Evolutionary conservation across 2,113 vertebrate genomes (phyloP), one percentile per base, ranked within the genome.

Genomic region (Hippoglossus stenolepis): DNA sequence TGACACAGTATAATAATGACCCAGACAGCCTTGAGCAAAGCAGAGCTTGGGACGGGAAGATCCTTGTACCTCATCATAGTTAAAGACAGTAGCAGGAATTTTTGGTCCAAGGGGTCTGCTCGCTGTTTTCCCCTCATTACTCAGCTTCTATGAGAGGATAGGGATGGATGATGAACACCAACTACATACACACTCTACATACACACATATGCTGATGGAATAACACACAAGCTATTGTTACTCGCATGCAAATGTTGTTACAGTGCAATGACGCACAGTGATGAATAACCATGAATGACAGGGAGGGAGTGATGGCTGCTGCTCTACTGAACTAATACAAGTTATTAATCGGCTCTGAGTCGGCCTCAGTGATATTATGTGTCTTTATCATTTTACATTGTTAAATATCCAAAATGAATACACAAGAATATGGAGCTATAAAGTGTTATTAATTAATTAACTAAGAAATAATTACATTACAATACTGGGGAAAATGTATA

Each of bases 61-160:
- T 82, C 85, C 79, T 84, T 92, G 92, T 94, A 95, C 94, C 93
- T 95, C 92, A 75, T 94, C 92, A 93, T 93, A 94, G 90, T 88
- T 95, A 94, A 95, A 85, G 87, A 94, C 57, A 90, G 92, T 84
- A 84, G 93, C 92, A 85, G 93, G 87, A 91, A 89, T 91, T 90
- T 90, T 94, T 94, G 91, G 89, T 95, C 93, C 93, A 80, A 93
- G 90, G 82, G 88, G 83, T 92, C 89, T 93, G 91, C 88, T 91
- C 78, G 82, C 87, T 89, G 93, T 85, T 93, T 95, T 93, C 91
- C 93, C 90, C 91, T 91, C 90, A 88, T 84, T 81, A 79, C 57
- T 82, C 91, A 76, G 90, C 90, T 92, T 94, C 91, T 92, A 92
- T 86, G 89, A 92, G 89, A 93, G 87, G 90, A 93, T 76, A 93